Percentiles rank a stretch among this genome's conserved stretches.
These are phyloP conservation scores for Neogobius melanostomus DNA, from an alignment of 2,113 vertebrate species.

Conservation along the genomic window DNA sequence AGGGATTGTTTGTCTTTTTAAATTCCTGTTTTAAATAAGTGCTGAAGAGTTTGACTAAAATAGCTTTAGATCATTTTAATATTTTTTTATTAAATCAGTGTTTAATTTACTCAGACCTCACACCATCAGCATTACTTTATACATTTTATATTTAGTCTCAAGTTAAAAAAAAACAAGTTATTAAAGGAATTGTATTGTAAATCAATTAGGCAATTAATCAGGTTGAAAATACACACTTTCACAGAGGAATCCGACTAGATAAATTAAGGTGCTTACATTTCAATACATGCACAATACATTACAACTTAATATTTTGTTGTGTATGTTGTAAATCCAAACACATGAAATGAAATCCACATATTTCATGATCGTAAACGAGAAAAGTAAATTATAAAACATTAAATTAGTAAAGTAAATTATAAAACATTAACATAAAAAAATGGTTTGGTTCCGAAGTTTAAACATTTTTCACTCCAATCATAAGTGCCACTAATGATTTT, in stretches of 20 bases:
- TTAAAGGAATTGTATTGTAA: no score
- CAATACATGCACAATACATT: no score
- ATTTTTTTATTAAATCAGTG: slow-evolving; percentile 30
- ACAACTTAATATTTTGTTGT: no score
- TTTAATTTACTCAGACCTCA: slow-evolving; percentile 27
- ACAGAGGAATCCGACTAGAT: no score
- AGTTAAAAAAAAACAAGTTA: background rate
- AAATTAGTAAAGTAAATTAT: no score
- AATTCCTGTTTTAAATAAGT: slow-evolving; percentile 60
- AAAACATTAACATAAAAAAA: background rate
- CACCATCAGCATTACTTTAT: slow-evolving; percentile 28
- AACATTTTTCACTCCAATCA: background rate
- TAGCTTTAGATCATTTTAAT: slow-evolving; percentile 42
- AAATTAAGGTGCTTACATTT: no score
- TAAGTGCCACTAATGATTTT: slow-evolving; percentile 4
- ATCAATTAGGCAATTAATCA: no score
- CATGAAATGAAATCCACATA: no score
- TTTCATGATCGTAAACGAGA: no score
- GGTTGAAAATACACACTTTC: no score
- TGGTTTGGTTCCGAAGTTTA: background rate
- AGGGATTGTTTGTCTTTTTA: slow-evolving; percentile 43
- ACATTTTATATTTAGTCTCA: background rate
- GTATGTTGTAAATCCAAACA: no score
- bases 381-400: no score
- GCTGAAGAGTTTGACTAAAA: slow-evolving; percentile 56